Evolutionary conservation across 2,888 invertebrate species (phyloP), one percentile per base, ranked within the genome.

Genomic region (Pogonocherus hispidulus): DNA sequence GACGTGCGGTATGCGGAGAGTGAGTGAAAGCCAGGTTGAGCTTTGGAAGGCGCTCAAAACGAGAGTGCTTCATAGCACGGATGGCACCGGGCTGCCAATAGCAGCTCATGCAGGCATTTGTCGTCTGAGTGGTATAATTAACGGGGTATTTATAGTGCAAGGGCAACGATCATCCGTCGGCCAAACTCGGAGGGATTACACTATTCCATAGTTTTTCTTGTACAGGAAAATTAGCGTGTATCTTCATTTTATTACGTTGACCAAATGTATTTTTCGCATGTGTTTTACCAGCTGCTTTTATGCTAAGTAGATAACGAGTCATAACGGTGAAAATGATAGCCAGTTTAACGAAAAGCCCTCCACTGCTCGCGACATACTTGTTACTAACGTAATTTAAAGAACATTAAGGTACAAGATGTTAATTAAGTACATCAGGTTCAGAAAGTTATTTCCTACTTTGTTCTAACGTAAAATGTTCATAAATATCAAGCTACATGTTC

Each of bases 61-160:
- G 83, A 82, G 81, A 82, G 83, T 82, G 82, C 79, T 81, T 79
- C 82, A 80, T 81, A 79, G 80, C 81, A 75, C 77, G 77, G 80
- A 80, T 78, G 77, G 78, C 79, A 80, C 79, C 73, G 75, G 76
- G 79, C 82, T 84, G 84, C 84, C 84, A 84, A 84, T 84, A 84
- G 80, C 81, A 80, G 83, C 82, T 83, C 80, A 77, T 77, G 77
- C 81, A 80, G 80, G 80, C 83, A 82, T 82, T 81, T 82, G 81
- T 82, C 83, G 82, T 82, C 81, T 80, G 80, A 80, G 78, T 75
- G 72, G 82, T 85, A 85, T 85, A 85, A 85, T 85, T 85, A 85
- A 84, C 83, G 78, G 76, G 81, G 80, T 85, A 85, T 85, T 85
- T 85, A 84, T 85, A 85, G 84, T 82, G 80, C 83, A 84, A 83